Conservation (phyloP, 2,888 invertebrate species). For the Ormyrus rosae region DNA sequence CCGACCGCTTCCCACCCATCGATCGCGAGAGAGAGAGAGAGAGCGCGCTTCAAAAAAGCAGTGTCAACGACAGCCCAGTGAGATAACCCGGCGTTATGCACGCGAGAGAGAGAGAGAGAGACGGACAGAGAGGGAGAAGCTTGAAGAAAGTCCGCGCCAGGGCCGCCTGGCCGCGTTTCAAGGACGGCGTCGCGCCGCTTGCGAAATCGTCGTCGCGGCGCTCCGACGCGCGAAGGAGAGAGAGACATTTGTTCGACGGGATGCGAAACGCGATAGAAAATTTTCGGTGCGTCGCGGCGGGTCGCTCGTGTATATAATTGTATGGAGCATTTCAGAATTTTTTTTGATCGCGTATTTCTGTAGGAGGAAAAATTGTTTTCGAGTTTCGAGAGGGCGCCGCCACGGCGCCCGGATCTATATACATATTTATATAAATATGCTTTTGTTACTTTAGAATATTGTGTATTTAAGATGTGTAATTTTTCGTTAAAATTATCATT, state of each 20-base stretch:
- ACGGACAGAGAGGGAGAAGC: too few relatives aligned
- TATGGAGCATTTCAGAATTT: constrained; percentile 7
- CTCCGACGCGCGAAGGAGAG: neutral
- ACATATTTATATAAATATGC: constrained; percentile 29
- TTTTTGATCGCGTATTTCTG: too few relatives aligned
- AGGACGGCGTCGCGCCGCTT: constrained; percentile 32
- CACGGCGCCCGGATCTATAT: neutral
- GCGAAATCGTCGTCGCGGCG: constrained; percentile 28
- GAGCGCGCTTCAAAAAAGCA: neutral
- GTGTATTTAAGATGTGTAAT: constrained; percentile 1
- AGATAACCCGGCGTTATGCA: constrained; percentile 36
- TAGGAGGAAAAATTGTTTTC: too few relatives aligned
- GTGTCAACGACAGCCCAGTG: constrained; percentile 40
- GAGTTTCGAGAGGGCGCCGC: too few relatives aligned
- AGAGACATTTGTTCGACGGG: neutral
- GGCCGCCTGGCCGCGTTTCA: constrained; percentile 44
- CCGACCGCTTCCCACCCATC: too few relatives aligned
- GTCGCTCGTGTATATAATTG: constrained; percentile 2
- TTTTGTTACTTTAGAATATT: too few relatives aligned
- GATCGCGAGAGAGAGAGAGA: too few relatives aligned
- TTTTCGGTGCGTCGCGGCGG: neutral
- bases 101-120: neutral
- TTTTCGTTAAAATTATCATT: constrained; percentile 33
- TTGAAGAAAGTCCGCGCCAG: constrained; percentile 39
- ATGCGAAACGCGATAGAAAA: constrained; percentile 7